Conservation (phyloP, 2,888 invertebrate genomes). For the Macrosoma leucophasiata region DNA sequence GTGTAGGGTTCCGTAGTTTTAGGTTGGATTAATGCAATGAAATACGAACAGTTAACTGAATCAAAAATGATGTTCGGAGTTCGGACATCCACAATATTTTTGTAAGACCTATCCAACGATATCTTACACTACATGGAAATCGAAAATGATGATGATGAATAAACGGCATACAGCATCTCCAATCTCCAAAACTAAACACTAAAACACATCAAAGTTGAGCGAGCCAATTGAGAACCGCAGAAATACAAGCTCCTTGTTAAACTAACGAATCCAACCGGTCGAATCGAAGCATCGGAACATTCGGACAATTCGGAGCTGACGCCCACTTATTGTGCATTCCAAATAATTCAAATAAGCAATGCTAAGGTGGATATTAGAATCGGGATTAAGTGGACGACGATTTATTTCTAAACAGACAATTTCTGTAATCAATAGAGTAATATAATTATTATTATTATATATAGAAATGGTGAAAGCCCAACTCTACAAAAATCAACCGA, state of each 20-base stretch:
- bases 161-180: neutral
- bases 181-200: neutral
- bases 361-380: conserved; percentile 44
- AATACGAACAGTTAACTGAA: too few species aligned
- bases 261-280: conserved; percentile 36
- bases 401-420: too few species aligned
- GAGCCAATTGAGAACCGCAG: conserved; percentile 13
- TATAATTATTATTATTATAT: neutral
- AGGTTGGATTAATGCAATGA: too few species aligned
- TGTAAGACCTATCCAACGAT: too few species aligned
- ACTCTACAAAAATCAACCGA: neutral
- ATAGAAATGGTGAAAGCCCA: neutral
- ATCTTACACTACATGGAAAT: too few species aligned
- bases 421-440: too few species aligned
- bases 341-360: conserved; percentile 66
- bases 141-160: neutral
- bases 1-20: too few species aligned
- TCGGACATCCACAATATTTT: too few species aligned
- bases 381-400: conserved; percentile 37
- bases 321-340: conserved; percentile 58
- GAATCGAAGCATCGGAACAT: conserved; percentile 56
- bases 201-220: neutral
- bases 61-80: too few species aligned
- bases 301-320: conserved; percentile 62
- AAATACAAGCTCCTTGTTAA: conserved; percentile 32